Evolutionary conservation across 2,888 invertebrate genomes (phyloP).

Genomic region (Acanthacorydalis orientalis): DNA sequence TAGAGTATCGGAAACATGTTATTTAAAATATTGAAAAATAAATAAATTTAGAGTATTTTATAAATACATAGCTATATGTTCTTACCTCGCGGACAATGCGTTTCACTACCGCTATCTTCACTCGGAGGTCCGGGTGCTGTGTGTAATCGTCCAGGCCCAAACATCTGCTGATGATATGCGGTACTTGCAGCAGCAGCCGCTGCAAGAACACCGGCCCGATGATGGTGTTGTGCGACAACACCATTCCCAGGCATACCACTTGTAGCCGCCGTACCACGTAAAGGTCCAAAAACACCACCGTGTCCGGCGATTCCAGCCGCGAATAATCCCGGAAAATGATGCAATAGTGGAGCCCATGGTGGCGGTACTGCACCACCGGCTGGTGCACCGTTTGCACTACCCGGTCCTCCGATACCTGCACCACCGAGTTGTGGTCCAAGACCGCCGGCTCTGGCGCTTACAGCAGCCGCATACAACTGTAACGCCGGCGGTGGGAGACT

Average conservation of each 20-base stretch:
- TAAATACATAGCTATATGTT: not conserved
- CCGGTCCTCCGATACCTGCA: slow-evolving; percentile 23
- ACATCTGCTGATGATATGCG: slow-evolving; percentile 6
- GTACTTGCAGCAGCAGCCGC: slow-evolving; percentile 8
- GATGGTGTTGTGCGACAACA: slow-evolving; percentile 18
- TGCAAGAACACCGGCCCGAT: slow-evolving; percentile 7
- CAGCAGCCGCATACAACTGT: slow-evolving; percentile 52
- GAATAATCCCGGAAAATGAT: slow-evolving; percentile 29
- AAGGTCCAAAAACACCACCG: slow-evolving; percentile 16
- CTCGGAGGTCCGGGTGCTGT: slow-evolving; percentile 21
- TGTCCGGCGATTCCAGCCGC: slow-evolving; percentile 24
- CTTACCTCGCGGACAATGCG: slow-evolving; percentile 25
- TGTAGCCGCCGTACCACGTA: not conserved
- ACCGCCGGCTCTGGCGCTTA: slow-evolving; percentile 24
- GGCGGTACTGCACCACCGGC: slow-evolving; percentile 29
- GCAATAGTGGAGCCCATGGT: slow-evolving; percentile 26
- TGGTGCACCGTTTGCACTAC: slow-evolving; percentile 14
- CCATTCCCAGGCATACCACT: slow-evolving; percentile 14
- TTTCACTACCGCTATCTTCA: slow-evolving; percentile 29
- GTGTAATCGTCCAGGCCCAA: slow-evolving; percentile 3
- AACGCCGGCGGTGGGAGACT: slow-evolving; percentile 49
- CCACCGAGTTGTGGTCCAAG: not conserved
- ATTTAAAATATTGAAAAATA: too few relatives aligned
- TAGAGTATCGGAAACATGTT: too few relatives aligned
- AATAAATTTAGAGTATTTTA: too few relatives aligned